Conservation (phyloP, 2,797 vertebrate species). For the Thaleichthys pacificus region DNA sequence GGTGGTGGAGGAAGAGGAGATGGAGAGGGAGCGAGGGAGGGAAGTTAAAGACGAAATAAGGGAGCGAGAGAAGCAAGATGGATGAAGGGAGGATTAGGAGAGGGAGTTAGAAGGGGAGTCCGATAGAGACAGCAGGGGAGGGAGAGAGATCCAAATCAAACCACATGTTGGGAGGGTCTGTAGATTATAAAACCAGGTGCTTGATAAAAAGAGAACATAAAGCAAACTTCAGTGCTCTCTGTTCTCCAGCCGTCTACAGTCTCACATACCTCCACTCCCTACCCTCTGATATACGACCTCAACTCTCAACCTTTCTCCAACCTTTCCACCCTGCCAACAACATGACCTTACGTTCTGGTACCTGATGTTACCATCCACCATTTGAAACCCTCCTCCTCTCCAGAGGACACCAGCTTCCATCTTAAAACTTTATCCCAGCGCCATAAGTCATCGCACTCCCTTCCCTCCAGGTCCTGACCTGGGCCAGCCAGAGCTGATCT, state of each 20-base stretch:
- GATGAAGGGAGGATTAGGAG: conserved; percentile 51
- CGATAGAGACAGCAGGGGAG: conserved; percentile 15
- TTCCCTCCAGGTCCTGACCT: conserved; percentile 24
- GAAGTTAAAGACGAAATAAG: not conserved
- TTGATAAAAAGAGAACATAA: conserved; percentile 71
- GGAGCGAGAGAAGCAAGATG: conserved; percentile 50
- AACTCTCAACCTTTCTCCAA: conserved; percentile 20
- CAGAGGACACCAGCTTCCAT: conserved; percentile 38
- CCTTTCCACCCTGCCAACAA: conserved; percentile 57
- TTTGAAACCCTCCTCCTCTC: conserved; percentile 30
- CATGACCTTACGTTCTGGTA: conserved; percentile 9
- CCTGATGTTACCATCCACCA: conserved; percentile 44
- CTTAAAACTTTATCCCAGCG: not conserved
- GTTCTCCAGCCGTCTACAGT: conserved; percentile 3
- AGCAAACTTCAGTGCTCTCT: conserved; percentile 35
- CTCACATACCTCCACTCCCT: not conserved
- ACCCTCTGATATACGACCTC: conserved; percentile 7
- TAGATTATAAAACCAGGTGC: conserved; percentile 78
- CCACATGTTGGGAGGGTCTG: conserved; percentile 55
- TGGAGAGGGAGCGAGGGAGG: conserved; percentile 50
- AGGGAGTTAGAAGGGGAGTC: conserved; percentile 46
- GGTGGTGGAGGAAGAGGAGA: conserved; percentile 39
- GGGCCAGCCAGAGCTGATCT: conserved; percentile 39
- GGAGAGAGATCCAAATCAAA: conserved; percentile 54
- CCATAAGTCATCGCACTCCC: not conserved